These are phyloP conservation scores for Lamellibrachia satsuma DNA, from an alignment of 2,888 invertebrate genomes.

Conservation along the genomic window DNA sequence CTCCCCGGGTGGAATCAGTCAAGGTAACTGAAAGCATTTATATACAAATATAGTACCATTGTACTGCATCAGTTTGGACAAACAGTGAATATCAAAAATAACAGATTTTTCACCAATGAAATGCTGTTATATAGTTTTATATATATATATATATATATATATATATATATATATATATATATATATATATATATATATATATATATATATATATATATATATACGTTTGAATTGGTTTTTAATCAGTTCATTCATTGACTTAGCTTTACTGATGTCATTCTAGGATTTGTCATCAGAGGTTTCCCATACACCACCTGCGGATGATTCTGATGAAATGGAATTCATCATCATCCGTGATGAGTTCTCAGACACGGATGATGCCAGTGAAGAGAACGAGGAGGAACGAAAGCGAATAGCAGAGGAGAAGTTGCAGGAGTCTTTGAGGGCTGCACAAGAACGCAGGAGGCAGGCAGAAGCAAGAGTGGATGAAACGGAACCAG, in stretches of 20 bases:
- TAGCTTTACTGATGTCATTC: not conserved
- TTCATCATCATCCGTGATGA: slow-evolving; percentile 42
- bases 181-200: slow-evolving; percentile 25
- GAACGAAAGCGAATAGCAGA: not conserved
- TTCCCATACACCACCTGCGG: slow-evolving; percentile 25
- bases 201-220: slow-evolving; percentile 24
- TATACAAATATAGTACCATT: not conserved
- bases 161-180: slow-evolving; percentile 24
- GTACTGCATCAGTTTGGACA: not conserved
- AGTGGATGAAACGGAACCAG: slow-evolving; percentile 21
- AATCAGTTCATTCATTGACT: not conserved
- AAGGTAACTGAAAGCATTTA: not conserved
- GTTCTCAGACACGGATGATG: slow-evolving; percentile 29
- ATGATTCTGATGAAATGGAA: slow-evolving; percentile 38
- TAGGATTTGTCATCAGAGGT: not conserved
- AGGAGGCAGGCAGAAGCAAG: not conserved
- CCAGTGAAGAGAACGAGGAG: not conserved
- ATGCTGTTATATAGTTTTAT: not conserved
- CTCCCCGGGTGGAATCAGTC: not conserved
- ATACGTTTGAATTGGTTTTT: not conserved
- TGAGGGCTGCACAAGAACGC: not conserved
- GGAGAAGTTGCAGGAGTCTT: not conserved
- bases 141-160: slow-evolving; percentile 22
- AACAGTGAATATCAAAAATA: no score
- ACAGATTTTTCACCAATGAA: no score